Evolutionary conservation across 2,888 invertebrate species (phyloP).

Genomic region (Geotrupes spiniger): DNA sequence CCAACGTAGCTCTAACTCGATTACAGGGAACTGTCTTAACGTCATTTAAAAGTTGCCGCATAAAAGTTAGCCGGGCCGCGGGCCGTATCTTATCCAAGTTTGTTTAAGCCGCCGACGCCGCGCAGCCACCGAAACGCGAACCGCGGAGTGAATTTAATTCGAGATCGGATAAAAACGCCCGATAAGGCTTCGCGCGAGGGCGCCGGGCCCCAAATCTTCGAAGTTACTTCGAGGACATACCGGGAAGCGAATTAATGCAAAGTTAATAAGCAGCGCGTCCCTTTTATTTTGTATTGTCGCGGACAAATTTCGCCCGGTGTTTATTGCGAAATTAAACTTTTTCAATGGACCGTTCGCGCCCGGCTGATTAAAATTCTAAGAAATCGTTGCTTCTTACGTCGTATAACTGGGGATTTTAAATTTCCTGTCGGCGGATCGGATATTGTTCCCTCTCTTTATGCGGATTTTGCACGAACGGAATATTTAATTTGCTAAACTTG

Average conservation of each 20-base stretch:
- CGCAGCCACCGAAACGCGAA: too few species aligned
- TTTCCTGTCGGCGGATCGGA: too few species aligned
- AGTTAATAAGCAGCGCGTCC: constrained; percentile 16
- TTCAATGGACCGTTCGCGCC: too few species aligned
- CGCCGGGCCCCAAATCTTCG: constrained; percentile 16
- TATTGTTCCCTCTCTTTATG: too few species aligned
- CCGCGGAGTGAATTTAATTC: constrained; percentile 4
- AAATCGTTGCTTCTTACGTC: too few species aligned
- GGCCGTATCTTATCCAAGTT: constrained; percentile 1
- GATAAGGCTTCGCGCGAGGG: constrained; percentile 15
- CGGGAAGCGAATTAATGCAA: constrained; percentile 16
- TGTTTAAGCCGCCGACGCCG: not conserved
- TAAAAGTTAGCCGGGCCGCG: not conserved
- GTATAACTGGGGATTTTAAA: too few species aligned
- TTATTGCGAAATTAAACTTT: too few species aligned
- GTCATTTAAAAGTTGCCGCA: constrained; percentile 13
- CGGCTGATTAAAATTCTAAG: too few species aligned
- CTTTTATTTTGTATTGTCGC: not conserved
- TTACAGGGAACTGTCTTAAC: constrained; percentile 16
- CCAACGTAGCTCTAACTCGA: constrained; percentile 17
- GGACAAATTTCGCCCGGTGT: too few species aligned
- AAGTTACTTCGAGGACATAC: constrained; percentile 18
- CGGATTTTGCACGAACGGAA: too few species aligned
- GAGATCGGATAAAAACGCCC: constrained; percentile 18
- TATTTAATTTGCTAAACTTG: too few species aligned